phyloP scores from a whole-genome alignment of 2,888 invertebrate species.

The Noctua fimbriata region DNA sequence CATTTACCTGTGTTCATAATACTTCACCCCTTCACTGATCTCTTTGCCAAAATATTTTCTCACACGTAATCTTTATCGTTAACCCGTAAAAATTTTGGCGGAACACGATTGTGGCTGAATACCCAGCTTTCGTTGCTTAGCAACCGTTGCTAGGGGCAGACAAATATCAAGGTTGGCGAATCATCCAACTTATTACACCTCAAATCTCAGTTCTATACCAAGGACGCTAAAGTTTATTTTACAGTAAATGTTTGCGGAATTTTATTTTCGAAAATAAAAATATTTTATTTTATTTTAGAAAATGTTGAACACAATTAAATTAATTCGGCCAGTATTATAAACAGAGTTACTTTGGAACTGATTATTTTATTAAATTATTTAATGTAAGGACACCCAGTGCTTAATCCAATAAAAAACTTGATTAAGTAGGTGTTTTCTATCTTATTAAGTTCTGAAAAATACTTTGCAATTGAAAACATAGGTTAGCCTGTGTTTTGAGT shows the following conservation, averaged over 20 bases:
- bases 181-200: constrained; percentile 30
- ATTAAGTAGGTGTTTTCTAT: neutral
- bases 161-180: constrained; percentile 56
- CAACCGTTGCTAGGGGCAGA: constrained; percentile 70
- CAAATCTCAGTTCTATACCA: constrained; percentile 25
- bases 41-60: constrained; percentile 1
- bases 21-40: neutral
- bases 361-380: constrained; percentile 2
- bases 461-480: neutral
- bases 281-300: too few relatives aligned
- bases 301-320: constrained; percentile 40
- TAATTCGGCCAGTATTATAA: constrained; percentile 36
- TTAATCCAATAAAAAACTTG: neutral
- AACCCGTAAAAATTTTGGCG: constrained; percentile 27
- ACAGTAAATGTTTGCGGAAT: constrained; percentile 4
- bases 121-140: constrained; percentile 67
- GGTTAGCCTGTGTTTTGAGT: neutral
- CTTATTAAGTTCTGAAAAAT: neutral
- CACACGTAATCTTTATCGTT: neutral
- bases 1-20: neutral
- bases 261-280: constrained; percentile 12
- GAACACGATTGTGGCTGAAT: constrained; percentile 21
- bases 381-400: neutral
- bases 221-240: constrained; percentile 31
- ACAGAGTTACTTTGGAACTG: constrained; percentile 16